These are phyloP conservation scores for Drosophila mauritiana DNA, from an alignment of 1,140 invertebrate genomes.

Conservation along the genomic window DNA sequence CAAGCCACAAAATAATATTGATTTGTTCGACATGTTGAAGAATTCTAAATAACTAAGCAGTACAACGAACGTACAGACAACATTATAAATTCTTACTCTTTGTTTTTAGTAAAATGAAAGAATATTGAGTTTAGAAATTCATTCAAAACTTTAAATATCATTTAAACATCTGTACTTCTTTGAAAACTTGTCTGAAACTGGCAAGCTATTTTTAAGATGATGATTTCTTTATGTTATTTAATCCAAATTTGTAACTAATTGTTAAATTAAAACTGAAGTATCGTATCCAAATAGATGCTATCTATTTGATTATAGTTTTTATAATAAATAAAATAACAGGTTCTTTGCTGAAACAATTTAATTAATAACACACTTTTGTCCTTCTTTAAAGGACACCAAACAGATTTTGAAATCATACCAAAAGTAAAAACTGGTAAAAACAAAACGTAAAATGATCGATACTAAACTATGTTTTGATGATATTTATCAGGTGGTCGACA, in stretches of 20 bases:
- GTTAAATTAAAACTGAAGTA: background rate
- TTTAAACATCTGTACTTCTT: background rate
- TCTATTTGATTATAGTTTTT: too few relatives aligned
- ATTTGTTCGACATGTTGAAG: background rate
- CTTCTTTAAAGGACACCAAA: constrained; percentile 2
- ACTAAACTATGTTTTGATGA: constrained; percentile 23
- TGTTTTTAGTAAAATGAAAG: background rate
- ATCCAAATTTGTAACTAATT: background rate
- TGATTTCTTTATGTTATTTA: background rate
- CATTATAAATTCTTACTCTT: too few relatives aligned
- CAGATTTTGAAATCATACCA: constrained; percentile 34
- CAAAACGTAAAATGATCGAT: background rate
- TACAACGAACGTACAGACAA: background rate
- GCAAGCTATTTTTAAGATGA: constrained; percentile 3
- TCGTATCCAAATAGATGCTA: too few relatives aligned
- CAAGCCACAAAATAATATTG: background rate
- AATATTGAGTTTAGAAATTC: background rate
- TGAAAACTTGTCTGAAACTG: background rate
- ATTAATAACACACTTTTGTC: background rate
- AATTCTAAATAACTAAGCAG: background rate
- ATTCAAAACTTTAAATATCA: background rate
- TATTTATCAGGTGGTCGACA: constrained; percentile 19
- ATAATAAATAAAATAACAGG: too few relatives aligned
- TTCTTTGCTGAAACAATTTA: background rate
- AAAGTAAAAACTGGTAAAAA: constrained; percentile 20